Percentiles rank a stretch among this genome's conserved stretches.
Evolutionary conservation across 1,140 invertebrate species (phyloP).

Genomic region (Euura saliciscinereae): DNA sequence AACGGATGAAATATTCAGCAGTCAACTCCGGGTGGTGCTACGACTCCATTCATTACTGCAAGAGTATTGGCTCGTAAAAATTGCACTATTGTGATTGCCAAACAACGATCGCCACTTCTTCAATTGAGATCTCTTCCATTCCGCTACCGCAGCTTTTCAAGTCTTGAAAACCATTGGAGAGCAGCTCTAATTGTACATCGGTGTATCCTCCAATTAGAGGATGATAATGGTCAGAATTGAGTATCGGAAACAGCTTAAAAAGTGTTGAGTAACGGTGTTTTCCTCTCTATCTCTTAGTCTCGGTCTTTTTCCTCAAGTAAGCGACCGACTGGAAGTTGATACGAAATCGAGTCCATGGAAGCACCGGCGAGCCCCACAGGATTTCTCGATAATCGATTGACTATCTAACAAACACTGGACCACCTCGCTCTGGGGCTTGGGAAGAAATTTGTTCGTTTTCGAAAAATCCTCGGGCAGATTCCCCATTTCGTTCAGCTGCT

Average conservation of each 20-base stretch:
- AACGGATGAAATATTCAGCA: too few species aligned
- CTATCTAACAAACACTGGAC: too few species aligned
- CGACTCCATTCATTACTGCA: neutral
- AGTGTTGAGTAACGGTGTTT: neutral
- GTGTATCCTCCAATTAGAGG: neutral
- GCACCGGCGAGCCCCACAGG: too few species aligned
- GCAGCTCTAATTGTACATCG: neutral
- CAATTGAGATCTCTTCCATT: neutral
- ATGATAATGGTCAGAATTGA: neutral
- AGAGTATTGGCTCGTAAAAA: neutral
- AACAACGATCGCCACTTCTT: neutral
- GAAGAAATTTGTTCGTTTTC: neutral
- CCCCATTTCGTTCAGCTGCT: conserved; percentile 5
- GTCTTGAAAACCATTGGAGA: too few species aligned
- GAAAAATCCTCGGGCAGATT: neutral
- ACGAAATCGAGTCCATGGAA: neutral
- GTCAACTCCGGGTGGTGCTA: too few species aligned
- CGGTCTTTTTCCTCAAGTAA: neutral
- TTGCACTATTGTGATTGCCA: neutral
- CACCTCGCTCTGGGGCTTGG: too few species aligned
- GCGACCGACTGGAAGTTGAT: neutral
- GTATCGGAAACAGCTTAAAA: neutral
- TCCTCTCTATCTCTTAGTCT: neutral
- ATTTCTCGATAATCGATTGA: too few species aligned
- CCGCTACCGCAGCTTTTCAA: too few species aligned